phyloP scores from a whole-genome alignment of 2,888 invertebrate species.

The Drosophila melanosoma region DNA sequence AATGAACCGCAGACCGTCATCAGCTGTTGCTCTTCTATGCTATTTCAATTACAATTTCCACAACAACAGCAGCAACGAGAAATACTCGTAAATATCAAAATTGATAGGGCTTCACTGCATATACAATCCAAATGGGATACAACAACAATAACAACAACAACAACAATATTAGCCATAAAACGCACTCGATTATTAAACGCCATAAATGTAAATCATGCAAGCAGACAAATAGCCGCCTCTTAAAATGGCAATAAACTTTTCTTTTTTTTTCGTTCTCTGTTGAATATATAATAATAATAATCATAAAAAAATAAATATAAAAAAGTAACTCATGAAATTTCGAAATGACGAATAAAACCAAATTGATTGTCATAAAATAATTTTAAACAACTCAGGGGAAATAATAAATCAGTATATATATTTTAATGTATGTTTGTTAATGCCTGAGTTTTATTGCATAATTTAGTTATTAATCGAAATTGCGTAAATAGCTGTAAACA shows the following conservation, averaged over 20 bases:
- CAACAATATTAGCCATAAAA: constrained; percentile 67
- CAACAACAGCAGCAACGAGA: not conserved
- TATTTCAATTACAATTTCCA: constrained; percentile 46
- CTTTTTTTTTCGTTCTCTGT: constrained; percentile 24
- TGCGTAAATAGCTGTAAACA: not conserved
- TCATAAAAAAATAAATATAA: constrained; percentile 22
- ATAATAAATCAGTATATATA: not conserved
- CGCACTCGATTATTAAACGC: constrained; percentile 72
- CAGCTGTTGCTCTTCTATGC: constrained; percentile 16
- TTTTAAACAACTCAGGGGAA: not conserved
- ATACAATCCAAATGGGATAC: constrained; percentile 50
- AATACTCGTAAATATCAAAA: constrained; percentile 11
- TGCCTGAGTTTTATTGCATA: not conserved
- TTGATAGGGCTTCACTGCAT: constrained; percentile 48
- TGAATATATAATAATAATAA: constrained; percentile 48
- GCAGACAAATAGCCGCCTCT: constrained; percentile 33
- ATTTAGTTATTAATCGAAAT: constrained; percentile 24
- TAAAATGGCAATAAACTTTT: constrained; percentile 52
- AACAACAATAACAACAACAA: constrained; percentile 21
- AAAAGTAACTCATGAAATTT: constrained; percentile 17
- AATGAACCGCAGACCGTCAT: constrained; percentile 8
- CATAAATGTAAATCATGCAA: constrained; percentile 70
- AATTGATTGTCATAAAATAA: constrained; percentile 41
- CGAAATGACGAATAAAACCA: constrained; percentile 29
- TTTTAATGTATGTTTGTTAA: not conserved